Evolutionary conservation across 1,140 invertebrate genomes (phyloP).

Genomic region (Drosophila melanogaster): Release_6_plus_ISO1_MT NT_037436.4:3935501-3936000

Average conservation of each 20-base stretch:
- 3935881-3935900: too few species aligned
- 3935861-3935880: too few species aligned
- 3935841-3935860: background rate
- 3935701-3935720: constrained; percentile 48
- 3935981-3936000: background rate
- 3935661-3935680: constrained; percentile 44
- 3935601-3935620: constrained; percentile 23
- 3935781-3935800: background rate
- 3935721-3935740: constrained; percentile 40
- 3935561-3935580: background rate
- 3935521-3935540: constrained; percentile 50
- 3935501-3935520: constrained; percentile 53
- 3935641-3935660: constrained; percentile 37
- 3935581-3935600: constrained; percentile 7
- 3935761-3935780: constrained; percentile 32
- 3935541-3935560: constrained; percentile 5
- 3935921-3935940: too few species aligned
- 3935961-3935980: too few species aligned
- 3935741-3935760: constrained; percentile 52
- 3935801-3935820: too few species aligned
- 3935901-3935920: too few species aligned
- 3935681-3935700: constrained; percentile 37
- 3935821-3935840: too few species aligned
- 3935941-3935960: too few species aligned
- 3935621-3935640: constrained; percentile 9